These are phyloP conservation scores for Ursus arctos DNA, from an alignment of 2,113 vertebrate species.

Conservation along the genomic window DNA sequence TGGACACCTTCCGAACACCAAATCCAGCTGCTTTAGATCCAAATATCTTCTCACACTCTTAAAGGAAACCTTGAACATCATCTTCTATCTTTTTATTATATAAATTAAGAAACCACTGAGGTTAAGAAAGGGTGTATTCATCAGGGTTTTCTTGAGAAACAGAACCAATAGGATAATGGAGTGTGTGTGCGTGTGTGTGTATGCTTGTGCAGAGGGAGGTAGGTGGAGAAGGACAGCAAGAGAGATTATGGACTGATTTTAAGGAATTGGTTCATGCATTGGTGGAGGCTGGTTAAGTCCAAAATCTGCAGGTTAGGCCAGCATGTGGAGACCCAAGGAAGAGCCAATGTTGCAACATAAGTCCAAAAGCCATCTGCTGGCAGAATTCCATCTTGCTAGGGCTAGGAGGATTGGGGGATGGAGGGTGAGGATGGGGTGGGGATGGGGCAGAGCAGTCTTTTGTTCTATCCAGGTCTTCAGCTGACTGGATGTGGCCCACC, in stretches of 20 bases:
- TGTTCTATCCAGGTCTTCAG: neutral
- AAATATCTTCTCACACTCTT: neutral
- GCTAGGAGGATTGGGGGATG: neutral
- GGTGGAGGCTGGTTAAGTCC: neutral
- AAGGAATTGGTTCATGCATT: neutral
- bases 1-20: neutral
- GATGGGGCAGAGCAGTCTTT: neutral
- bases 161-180: neutral
- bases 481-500: neutral
- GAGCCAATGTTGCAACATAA: neutral
- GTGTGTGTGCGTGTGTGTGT: neutral
- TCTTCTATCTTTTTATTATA: neutral
- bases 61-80: neutral
- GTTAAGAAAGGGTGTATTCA: neutral
- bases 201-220: neutral
- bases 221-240: neutral
- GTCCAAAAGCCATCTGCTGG: neutral
- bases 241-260: neutral
- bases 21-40: neutral
- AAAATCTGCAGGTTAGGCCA: neutral
- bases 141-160: neutral
- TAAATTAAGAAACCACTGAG: conserved; percentile 33
- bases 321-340: neutral
- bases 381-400: neutral
- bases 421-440: accelerated